Percentiles rank a stretch among this genome's conserved stretches.
Conservation (phyloP, 2,113 vertebrate genomes). For the human region GRCh38 chr4:171255001-171255500, state of each 20-base stretch:
- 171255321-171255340: not conserved
- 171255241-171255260: not conserved
- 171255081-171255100: not conserved
- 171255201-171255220: not conserved
- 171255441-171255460: not conserved
- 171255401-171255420: not conserved
- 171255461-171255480: too few relatives aligned
- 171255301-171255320: not conserved
- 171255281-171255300: constrained; percentile 14
- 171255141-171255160: not conserved
- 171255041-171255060: not conserved
- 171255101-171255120: not conserved
- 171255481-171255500: too few relatives aligned
- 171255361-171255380: not conserved
- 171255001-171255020: not conserved
- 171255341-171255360: not conserved
- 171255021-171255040: not conserved
- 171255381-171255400: not conserved
- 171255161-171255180: not conserved
- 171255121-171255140: not conserved
- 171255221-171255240: not conserved
- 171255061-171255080: not conserved
- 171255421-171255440: not conserved
- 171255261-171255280: not conserved
- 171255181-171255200: not conserved